Evolutionary conservation across 1,140 invertebrate species (phyloP).

Genomic region (Helicorthomorpha holstii): DNA sequence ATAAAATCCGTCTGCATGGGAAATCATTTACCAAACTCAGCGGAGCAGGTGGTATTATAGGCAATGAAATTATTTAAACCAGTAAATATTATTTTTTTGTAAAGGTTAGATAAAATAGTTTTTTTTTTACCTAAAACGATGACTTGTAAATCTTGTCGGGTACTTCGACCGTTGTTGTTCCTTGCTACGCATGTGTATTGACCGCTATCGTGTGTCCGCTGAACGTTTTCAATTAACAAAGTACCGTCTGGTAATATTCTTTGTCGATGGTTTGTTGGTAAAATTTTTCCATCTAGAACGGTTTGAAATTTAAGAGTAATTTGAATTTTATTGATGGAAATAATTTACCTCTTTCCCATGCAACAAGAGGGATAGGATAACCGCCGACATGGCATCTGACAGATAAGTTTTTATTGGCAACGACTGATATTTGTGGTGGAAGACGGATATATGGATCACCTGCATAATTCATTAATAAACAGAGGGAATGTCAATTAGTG

Average conservation of each 20-base stretch:
- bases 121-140: not conserved
- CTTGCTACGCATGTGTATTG: slow-evolving; percentile 24
- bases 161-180: slow-evolving; percentile 17
- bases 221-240: slow-evolving; percentile 23
- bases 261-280: slow-evolving; percentile 29
- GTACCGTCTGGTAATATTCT: slow-evolving; percentile 22
- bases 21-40: too few species aligned
- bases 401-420: slow-evolving; percentile 25
- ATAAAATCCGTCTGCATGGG: too few species aligned
- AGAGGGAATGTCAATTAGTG: too few species aligned
- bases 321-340: not conserved
- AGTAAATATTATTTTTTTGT: too few species aligned
- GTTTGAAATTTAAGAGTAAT: not conserved
- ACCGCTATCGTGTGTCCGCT: slow-evolving; percentile 23
- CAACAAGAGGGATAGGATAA: slow-evolving; percentile 27
- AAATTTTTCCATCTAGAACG: slow-evolving; percentile 15
- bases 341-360: slow-evolving; percentile 30
- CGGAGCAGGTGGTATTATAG: too few species aligned
- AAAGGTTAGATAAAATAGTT: too few species aligned
- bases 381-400: slow-evolving; percentile 30
- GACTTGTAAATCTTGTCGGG: slow-evolving; percentile 6
- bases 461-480: slow-evolving; percentile 13
- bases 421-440: slow-evolving; percentile 27
- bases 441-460: slow-evolving; percentile 17
- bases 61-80: too few species aligned